Evolutionary conservation across 2,113 vertebrate genomes (phyloP).

Genomic region (Brachypodius melanocephalos): DNA sequence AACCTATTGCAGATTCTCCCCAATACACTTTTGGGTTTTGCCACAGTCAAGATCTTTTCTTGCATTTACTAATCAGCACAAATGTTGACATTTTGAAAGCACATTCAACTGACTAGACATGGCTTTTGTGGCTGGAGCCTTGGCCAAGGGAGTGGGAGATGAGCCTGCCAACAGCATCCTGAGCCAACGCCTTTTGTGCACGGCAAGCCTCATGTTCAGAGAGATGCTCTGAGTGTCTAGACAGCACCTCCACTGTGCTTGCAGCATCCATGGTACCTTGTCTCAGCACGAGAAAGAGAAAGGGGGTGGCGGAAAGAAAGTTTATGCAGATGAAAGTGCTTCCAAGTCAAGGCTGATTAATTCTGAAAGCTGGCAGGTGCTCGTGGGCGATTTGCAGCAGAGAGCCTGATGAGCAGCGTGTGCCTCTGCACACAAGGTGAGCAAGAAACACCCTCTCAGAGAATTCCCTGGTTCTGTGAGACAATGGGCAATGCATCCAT

Average conservation of each 20-base stretch:
- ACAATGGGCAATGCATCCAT: not conserved
- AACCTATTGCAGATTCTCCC: not conserved
- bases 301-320: not conserved
- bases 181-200: not conserved
- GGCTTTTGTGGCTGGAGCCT: slow-evolving; percentile 1
- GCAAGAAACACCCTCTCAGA: not conserved
- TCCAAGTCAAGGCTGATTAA: slow-evolving; percentile 41
- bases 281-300: slow-evolving; percentile 1
- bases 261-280: not conserved
- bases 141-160: not conserved
- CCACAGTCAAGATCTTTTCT: not conserved
- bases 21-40: not conserved
- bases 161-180: not conserved
- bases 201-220: not conserved
- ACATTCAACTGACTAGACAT: not conserved
- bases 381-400: not conserved
- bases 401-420: not conserved
- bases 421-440: not conserved
- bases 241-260: not conserved
- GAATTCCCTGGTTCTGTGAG: not conserved
- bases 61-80: not conserved
- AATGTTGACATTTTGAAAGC: slow-evolving; percentile 33
- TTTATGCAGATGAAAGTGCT: not conserved
- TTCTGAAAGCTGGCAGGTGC: slow-evolving; percentile 25
- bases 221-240: slow-evolving; percentile 8